Evolutionary conservation across 2,797 vertebrate genomes (phyloP).

Genomic region (Cercopithecus diana): DNA sequence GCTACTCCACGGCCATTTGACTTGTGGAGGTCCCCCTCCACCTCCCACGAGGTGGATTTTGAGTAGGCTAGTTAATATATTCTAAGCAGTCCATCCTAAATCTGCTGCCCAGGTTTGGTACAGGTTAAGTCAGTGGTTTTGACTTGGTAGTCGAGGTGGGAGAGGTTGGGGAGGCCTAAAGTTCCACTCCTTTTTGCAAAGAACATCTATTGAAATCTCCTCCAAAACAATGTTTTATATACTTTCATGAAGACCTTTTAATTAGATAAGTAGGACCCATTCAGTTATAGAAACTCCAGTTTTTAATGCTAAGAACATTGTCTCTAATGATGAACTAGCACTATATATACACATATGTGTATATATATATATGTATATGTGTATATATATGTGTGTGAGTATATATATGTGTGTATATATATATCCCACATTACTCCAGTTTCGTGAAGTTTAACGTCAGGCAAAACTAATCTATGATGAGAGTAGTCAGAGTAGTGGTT

Average conservation of each 20-base stretch:
- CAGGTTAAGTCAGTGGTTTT: not conserved
- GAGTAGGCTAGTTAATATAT: not conserved
- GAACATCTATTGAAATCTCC: not conserved
- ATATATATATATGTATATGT: accelerated
- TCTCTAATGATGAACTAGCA: not conserved
- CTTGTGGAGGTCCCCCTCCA: not conserved
- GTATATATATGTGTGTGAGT: accelerated
- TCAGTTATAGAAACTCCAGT: not conserved
- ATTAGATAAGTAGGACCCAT: not conserved
- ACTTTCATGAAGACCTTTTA: not conserved
- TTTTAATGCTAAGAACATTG: not conserved
- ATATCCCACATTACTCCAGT: not conserved
- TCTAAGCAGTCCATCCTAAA: not conserved
- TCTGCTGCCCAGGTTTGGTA: not conserved
- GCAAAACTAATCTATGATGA: accelerated
- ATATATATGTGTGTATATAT: accelerated
- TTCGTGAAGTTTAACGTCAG: not conserved
- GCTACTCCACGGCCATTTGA: not conserved
- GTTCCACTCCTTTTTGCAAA: not conserved
- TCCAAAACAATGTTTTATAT: not conserved
- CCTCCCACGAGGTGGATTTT: not conserved
- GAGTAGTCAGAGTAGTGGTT: not conserved
- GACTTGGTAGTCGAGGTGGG: not conserved
- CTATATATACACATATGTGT: no score
- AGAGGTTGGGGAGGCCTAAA: not conserved